phyloP scores from a whole-genome alignment of 2,797 vertebrate genomes.

The Salarias fasciatus region DNA sequence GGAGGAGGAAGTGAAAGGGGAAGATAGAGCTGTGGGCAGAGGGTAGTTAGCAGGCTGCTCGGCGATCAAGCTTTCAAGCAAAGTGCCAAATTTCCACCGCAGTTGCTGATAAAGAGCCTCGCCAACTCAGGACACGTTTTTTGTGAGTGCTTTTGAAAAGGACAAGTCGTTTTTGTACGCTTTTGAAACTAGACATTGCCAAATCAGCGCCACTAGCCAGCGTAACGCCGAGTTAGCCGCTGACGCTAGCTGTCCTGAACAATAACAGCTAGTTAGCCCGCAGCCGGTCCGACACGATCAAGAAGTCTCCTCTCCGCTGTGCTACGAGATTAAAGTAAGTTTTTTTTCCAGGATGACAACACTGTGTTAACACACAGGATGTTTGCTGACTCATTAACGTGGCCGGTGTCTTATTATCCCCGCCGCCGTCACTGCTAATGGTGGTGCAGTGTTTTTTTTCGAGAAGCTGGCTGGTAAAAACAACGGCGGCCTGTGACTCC shows the following conservation, averaged over 20 bases:
- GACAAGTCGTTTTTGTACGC: not conserved
- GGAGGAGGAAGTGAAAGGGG: conserved; percentile 81
- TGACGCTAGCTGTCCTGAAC: conserved; percentile 46
- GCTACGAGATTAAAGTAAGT: conserved; percentile 62
- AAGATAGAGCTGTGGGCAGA: conserved; percentile 52
- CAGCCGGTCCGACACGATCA: conserved; percentile 28
- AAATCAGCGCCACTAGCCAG: conserved; percentile 27
- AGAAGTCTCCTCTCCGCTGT: conserved; percentile 41
- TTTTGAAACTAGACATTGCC: conserved; percentile 18
- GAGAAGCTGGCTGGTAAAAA: conserved; percentile 54
- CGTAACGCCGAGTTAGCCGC: not conserved
- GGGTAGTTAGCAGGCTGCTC: conserved; percentile 52
- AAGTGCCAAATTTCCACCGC: conserved; percentile 64
- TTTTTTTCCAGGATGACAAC: not conserved
- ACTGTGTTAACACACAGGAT: not conserved
- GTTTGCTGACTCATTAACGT: not conserved
- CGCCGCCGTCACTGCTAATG: conserved; percentile 13
- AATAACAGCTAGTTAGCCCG: conserved; percentile 61
- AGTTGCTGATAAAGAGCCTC: not conserved
- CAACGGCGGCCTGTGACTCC: conserved; percentile 63
- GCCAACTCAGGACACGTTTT: not conserved
- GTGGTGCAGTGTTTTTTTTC: conserved; percentile 51
- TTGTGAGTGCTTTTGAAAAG: conserved; percentile 1
- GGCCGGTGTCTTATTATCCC: not conserved
- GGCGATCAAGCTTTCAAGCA: conserved; percentile 22